Base-by-base conservation (phyloP, 92 coral and sea anemone species). In the Isaurus tuberculatus region DNA sequence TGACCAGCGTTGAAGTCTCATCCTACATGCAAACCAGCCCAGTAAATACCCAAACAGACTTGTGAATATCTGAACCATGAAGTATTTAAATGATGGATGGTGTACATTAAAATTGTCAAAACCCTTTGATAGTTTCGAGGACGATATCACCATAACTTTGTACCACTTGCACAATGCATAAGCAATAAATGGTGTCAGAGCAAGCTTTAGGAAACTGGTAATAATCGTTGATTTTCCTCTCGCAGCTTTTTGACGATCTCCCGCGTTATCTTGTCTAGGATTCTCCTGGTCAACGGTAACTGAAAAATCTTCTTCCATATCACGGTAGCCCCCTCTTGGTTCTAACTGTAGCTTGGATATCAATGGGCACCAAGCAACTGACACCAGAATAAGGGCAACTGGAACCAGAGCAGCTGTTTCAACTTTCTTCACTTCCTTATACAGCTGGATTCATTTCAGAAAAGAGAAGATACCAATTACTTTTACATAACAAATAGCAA, bases 281-380 rank as follows among this genome's bases (percentile, higher is more conserved):
- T n/a, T n/a, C n/a, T n/a, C n/a, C n/a, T n/a, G n/a, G n/a, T n/a
- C n/a, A n/a, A n/a, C n/a, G n/a, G n/a, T n/a, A n/a, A n/a, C n/a
- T n/a, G n/a, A n/a, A n/a, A n/a, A n/a, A n/a, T n/a, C n/a, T n/a
- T 77, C 68, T 22, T 58, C 82, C 0, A 27, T 31, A 25, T 0
- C 25, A n/a, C 13, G 6, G 32, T 2, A 77, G 20, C 82, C 70
- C 1, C 82, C 70, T 33, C 82, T 80, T 19, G 94, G 91, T 55
- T 84, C 72, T 11, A 87, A 73, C 79, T 79, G 87, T 2, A 75
- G 79, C 46, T 88, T 90, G 34, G 90, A 86, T 4, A 90, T 65
- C 70, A 85, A 83, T 13, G 94, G 95, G 51, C 92, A 73, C 99
- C 99, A 96, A 13, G 99, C 98, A 27, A 94, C 16, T 10, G 99